Evolutionary conservation across 1,140 invertebrate genomes (phyloP), one percentile per base, ranked within the genome.

Genomic region (Tetraneura akinire): DNA sequence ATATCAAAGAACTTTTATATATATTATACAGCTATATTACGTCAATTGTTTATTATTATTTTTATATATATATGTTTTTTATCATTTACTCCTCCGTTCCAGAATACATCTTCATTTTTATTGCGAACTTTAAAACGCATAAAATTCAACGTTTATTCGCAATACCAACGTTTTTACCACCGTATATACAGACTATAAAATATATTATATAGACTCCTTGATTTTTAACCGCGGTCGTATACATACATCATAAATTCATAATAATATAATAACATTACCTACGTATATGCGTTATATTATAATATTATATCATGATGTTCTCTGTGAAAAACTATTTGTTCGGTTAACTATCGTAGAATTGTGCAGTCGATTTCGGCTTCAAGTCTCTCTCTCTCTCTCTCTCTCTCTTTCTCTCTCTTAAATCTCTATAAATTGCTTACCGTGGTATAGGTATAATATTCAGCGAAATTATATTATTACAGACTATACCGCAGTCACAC

Each of bases 101-200:
- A n/a, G n/a, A 66, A 32, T 4, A 21, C 37, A n/a, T 66, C 37
- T 66, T 66, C 37, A 64, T 64, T 64, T 66, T 66, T 66, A 66
- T 66, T 42, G 32, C 62, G n/a, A 66, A 66, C 62, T 42, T 42
- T 66, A 66, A 66, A 66, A 37, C 11, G 62, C 32, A 42, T 66
- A 66, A 66, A 66, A 66, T 66, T 16, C 10, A 21, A 66, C 37
- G n/a, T 21, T 21, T 45, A 37, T 37, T 6, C 29, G 18, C 32
- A 18, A 32, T 37, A 18, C 29, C 62, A 64, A 64, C 62, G 32
- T 64, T 64, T 64, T 37, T 64, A 21, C 32, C 62, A n/a, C 9
- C 62, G n/a, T n/a, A n/a, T n/a, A 62, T 32, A 2, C 14, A 13
- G 57, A 62, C 57, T 32, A 62, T 62, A 62, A 62, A 62, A 29